Conservation (phyloP, 2,113 vertebrate genomes). For the Ceratotherium simum region DNA sequence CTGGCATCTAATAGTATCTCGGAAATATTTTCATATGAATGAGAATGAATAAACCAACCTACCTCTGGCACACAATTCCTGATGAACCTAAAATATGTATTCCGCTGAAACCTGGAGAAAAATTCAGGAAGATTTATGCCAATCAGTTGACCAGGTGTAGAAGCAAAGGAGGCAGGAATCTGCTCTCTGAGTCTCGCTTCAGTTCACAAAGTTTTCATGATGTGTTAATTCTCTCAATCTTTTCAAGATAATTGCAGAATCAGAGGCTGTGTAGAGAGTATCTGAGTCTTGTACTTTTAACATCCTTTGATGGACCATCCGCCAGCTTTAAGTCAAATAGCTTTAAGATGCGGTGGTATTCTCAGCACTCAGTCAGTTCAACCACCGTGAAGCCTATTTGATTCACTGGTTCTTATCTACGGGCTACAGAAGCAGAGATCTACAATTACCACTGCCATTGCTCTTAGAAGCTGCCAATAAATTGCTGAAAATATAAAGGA, state of each 20-base stretch:
- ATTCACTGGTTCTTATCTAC: background rate
- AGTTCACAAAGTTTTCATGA: background rate
- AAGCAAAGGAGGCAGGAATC: background rate
- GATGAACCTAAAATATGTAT: background rate
- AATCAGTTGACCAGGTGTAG: background rate
- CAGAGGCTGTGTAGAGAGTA: background rate
- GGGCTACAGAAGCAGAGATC: background rate
- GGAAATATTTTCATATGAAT: background rate
- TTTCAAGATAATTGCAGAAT: background rate
- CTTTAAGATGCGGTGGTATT: background rate
- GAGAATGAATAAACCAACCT: background rate
- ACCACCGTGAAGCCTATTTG: background rate
- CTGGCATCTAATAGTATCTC: background rate
- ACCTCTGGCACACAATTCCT: background rate
- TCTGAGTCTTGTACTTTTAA: background rate
- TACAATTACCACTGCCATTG: background rate
- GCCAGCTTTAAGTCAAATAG: background rate
- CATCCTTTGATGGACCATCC: background rate
- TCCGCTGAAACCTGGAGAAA: background rate
- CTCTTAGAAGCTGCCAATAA: background rate
- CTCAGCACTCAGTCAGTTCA: background rate
- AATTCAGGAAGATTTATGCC: background rate
- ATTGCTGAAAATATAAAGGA: background rate
- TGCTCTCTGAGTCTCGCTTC: background rate
- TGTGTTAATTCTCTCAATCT: background rate